Base-by-base conservation (phyloP, 2,797 vertebrate species). In the Parotocinclus haroldoi region DNA sequence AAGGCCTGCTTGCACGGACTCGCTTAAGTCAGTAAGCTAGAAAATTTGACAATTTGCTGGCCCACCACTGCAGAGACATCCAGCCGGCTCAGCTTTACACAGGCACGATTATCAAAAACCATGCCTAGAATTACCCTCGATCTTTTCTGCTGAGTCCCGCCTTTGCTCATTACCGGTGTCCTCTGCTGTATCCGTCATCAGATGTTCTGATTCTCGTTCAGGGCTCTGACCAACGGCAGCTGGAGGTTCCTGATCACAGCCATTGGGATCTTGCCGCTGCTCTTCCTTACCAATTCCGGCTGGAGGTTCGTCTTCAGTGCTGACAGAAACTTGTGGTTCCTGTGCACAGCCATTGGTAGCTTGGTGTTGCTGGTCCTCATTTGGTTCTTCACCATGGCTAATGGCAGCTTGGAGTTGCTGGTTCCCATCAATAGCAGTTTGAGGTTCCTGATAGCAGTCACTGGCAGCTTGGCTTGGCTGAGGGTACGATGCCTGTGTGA, bases 61-160 rank as follows among this genome's bases (percentile, higher is more conserved):
- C n/a, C n/a, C n/a, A n/a, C n/a, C n/a, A n/a, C n/a, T n/a, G n/a
- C n/a, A n/a, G n/a, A n/a, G n/a, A n/a, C n/a, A n/a, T n/a, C n/a
- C n/a, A n/a, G n/a, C n/a, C n/a, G n/a, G n/a, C n/a, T n/a, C n/a
- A n/a, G n/a, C n/a, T n/a, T n/a, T n/a, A n/a, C n/a, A n/a, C n/a
- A n/a, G n/a, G n/a, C n/a, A n/a, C n/a, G n/a, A n/a, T n/a, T n/a
- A n/a, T n/a, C n/a, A n/a, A n/a, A n/a, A n/a, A n/a, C n/a, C n/a
- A n/a, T n/a, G n/a, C n/a, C n/a, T n/a, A n/a, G 27, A 27, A 27
- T 76, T 12, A 90, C 87, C 85, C 49, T 81, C 78, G 52, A 55
- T n/a, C 16, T 82, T 76, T 27, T 72, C 64, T 59, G 54, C 8
- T 14, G 10, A 16, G 2, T 44, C 53, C 17, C 38, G 66, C 54